Percentiles rank a stretch among this genome's conserved stretches.
Evolutionary conservation across 2,797 vertebrate species (phyloP).

Genomic region (Acestrorhynchus altus): DNA sequence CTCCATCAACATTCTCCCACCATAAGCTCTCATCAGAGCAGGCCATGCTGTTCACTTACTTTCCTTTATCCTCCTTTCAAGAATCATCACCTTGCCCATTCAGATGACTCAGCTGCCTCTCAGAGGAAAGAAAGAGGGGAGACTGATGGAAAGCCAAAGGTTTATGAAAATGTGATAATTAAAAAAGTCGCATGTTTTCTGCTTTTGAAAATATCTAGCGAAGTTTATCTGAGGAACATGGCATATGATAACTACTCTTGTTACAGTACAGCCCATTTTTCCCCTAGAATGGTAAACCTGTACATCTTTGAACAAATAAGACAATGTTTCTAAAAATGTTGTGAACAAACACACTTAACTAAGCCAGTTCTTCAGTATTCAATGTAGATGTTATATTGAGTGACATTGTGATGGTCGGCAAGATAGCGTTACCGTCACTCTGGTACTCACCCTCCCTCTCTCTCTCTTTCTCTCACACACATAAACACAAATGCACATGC

Average conservation of each 20-base stretch:
- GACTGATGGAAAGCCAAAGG: neutral
- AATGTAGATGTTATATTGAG: too few species aligned
- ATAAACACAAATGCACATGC: too few species aligned
- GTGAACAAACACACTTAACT: too few species aligned
- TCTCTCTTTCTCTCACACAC: too few species aligned
- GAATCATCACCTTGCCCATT: neutral
- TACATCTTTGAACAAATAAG: too few species aligned
- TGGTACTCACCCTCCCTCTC: too few species aligned
- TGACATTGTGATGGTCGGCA: too few species aligned
- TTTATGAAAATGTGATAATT: conserved; percentile 5
- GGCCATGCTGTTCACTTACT: neutral
- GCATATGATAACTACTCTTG: neutral
- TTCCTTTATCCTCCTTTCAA: conserved; percentile 23
- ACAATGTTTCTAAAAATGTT: too few species aligned
- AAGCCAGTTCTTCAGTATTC: too few species aligned
- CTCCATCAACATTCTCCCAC: conserved; percentile 6
- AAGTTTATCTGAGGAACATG: neutral
- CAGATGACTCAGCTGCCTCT: conserved; percentile 37
- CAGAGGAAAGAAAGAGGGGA: conserved; percentile 8
- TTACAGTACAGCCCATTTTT: too few species aligned
- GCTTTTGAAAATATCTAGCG: neutral
- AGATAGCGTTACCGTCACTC: too few species aligned
- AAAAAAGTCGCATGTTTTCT: neutral
- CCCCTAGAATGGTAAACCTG: too few species aligned
- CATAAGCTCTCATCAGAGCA: neutral